Conservation (phyloP, 2,888 invertebrate species). For the Heliconius ismenius region DNA sequence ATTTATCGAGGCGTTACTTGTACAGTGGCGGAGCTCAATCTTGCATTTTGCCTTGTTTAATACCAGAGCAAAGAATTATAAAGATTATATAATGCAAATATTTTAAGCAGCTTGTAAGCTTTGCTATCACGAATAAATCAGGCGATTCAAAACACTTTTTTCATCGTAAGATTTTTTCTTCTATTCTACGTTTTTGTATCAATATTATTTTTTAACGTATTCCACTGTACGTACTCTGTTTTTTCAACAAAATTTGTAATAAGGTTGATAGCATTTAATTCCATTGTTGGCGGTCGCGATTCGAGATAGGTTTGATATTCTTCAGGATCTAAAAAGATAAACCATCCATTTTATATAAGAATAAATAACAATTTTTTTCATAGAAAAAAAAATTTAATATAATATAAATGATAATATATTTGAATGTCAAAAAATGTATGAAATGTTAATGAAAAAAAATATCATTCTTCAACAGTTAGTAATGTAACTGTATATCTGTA, state of each 20-base stretch:
- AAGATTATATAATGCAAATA: too few relatives aligned
- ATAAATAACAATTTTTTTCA: background rate
- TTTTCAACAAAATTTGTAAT: conserved; percentile 81
- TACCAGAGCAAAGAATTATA: too few relatives aligned
- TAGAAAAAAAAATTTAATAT: background rate
- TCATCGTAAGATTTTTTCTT: background rate
- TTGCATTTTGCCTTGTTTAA: too few relatives aligned
- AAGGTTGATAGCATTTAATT: conserved; percentile 83
- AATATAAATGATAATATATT: too few relatives aligned
- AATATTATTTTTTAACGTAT: too few relatives aligned
- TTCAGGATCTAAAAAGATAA: conserved; percentile 71
- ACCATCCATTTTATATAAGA: background rate
- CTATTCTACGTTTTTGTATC: too few relatives aligned
- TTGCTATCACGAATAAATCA: background rate
- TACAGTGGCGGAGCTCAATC: too few relatives aligned
- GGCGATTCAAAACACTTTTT: background rate
- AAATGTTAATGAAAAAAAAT: too few relatives aligned
- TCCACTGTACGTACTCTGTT: conserved; percentile 69
- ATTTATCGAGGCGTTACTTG: too few relatives aligned
- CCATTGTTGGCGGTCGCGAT: conserved; percentile 85
- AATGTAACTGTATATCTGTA: too few relatives aligned
- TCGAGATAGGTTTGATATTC: conserved; percentile 84
- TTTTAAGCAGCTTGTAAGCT: background rate
- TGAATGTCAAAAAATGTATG: background rate
- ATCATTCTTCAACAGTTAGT: too few relatives aligned